A percentile compares a stretch with the other conserved stretches of the same genome.
Evolutionary conservation across 2,113 vertebrate genomes (phyloP).

Genomic region (Clarias batrachus): DNA sequence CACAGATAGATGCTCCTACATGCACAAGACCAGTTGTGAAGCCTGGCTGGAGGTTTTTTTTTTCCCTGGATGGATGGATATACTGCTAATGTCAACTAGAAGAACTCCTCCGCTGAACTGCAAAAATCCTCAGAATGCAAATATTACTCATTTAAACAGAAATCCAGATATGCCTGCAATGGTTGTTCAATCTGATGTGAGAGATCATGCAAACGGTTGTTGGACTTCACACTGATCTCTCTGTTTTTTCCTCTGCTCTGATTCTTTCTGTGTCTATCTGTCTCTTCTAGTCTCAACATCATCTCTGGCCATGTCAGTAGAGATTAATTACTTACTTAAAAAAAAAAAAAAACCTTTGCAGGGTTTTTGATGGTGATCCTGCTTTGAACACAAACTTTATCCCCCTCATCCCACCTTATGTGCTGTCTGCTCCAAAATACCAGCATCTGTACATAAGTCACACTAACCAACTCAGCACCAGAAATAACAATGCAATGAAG

Average conservation of each 20-base stretch:
- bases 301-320: constrained; percentile 48
- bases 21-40: constrained; percentile 42
- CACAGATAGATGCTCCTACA: constrained; percentile 35
- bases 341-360: constrained; percentile 42
- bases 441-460: constrained; percentile 96
- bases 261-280: constrained; percentile 42
- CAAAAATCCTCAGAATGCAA: constrained; percentile 50
- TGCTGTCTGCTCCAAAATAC: constrained; percentile 70
- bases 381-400: constrained; percentile 53
- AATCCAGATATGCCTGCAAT: constrained; percentile 40
- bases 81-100: constrained; percentile 38
- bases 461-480: constrained; percentile 67
- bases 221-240: constrained; percentile 54
- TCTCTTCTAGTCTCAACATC: constrained; percentile 51
- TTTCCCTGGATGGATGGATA: constrained; percentile 26
- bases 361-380: constrained; percentile 61
- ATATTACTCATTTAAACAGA: constrained; percentile 41
- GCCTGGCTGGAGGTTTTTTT: constrained; percentile 35
- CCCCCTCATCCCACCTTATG: constrained; percentile 55
- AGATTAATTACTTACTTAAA: constrained; percentile 51
- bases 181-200: constrained; percentile 24
- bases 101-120: constrained; percentile 33
- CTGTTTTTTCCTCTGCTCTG: constrained; percentile 36
- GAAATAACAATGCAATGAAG: constrained; percentile 64
- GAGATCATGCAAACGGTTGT: constrained; percentile 47